Evolutionary conservation across 1,140 invertebrate species (phyloP), one percentile per base, ranked within the genome.

Genomic region (Cyclargus thomasi): DNA sequence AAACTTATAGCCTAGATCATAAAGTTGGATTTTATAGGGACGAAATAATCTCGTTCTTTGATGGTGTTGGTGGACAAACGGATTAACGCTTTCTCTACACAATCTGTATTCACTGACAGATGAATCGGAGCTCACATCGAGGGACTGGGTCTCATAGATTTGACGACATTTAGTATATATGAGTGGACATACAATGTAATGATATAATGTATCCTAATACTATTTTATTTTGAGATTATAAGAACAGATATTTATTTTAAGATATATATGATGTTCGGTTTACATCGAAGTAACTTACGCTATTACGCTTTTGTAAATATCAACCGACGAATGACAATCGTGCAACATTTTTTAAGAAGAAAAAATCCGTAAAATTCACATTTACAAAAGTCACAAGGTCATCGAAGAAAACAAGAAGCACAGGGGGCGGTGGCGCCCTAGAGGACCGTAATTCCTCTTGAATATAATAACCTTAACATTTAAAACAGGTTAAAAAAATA

Each of bases 401-500:
- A 64, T 79, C 57, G 79, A 88, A 90, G 85, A 90, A 88, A 90
- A 90, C 83, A 90, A 86, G 84, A 88, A 88, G 85, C 87, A 85
- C 72, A 87, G 81, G 84, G 80, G 85, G 81, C 80, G 63, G 77
- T 71, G 74, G 62, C 71, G 83, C 83, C 84, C 79, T 72, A 73
- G 75, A 80, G 78, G 77, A 55, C 66, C 67, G 14, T 71, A 55
- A 63, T 71, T 70, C 76, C 79, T 82, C 78, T 65, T 72, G 74
- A 87, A 82, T 59, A 36, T 75, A 85, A 88, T 88, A 87, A 82
- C 78, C 84, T 87, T 90, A 90, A 86, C 81, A 78, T 87, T 82
- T 86, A 86, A 88, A 88, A 90, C 77, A 86, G 85, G 81, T 81
- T 88, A 88, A 89, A 89, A 89, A 89, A 89, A 89, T 89, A 90